Conservation (phyloP, 2,888 invertebrate genomes). For the Tiphia femorata region DNA sequence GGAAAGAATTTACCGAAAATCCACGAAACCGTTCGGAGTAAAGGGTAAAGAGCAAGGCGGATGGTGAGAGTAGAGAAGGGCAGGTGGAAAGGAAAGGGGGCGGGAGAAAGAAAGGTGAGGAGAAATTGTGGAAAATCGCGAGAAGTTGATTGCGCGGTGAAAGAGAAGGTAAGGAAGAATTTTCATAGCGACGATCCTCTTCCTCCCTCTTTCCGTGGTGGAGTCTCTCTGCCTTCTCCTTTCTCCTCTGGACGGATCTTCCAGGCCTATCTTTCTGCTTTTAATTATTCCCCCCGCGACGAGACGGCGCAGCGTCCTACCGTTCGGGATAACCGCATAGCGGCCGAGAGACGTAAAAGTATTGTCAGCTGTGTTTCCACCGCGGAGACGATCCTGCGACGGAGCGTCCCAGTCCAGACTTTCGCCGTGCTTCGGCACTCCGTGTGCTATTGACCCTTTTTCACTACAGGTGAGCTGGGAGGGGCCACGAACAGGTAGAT, state of each 20-base stretch:
- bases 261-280: too few relatives aligned
- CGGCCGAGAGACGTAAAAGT: conserved; percentile 20
- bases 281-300: conserved; percentile 21
- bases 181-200: background rate
- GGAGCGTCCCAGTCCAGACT: conserved; percentile 46
- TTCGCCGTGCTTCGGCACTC: conserved; percentile 31
- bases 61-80: background rate
- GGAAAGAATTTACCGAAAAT: too few relatives aligned
- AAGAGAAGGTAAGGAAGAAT: background rate
- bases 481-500: conserved; percentile 56
- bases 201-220: conserved; percentile 2
- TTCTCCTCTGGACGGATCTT: too few relatives aligned
- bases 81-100: background rate
- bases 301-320: background rate
- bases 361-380: conserved; percentile 28
- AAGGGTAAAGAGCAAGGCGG: background rate
- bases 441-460: conserved; percentile 63
- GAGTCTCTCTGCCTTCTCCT: conserved; percentile 16
- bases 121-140: too few relatives aligned
- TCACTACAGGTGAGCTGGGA: conserved; percentile 58
- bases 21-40: too few relatives aligned
- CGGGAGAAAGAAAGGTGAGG: too few relatives aligned
- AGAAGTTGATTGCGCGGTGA: too few relatives aligned
- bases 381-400: conserved; percentile 9
- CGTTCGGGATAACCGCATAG: background rate